phyloP scores from a whole-genome alignment of 2,888 invertebrate species.

The Meghimatium bilineatum region DNA sequence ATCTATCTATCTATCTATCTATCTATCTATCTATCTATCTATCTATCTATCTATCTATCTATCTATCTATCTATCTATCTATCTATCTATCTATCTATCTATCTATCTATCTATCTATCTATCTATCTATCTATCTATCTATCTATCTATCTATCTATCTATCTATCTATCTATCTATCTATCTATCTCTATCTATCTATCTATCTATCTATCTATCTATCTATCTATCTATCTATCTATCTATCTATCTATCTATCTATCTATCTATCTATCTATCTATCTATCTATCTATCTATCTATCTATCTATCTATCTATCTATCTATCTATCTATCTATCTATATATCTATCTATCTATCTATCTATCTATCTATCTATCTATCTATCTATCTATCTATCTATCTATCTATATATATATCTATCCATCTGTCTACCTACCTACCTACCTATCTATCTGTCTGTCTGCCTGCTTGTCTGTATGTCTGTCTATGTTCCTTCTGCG shows the following conservation, averaged over 20 bases:
- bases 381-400: not conserved
- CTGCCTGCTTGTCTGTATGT: too few species aligned
- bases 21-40: slow-evolving; percentile 18
- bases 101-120: slow-evolving; percentile 8
- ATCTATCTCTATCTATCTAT: too few species aligned
- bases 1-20: slow-evolving; percentile 18
- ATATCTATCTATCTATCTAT: too few species aligned
- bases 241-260: slow-evolving; percentile 18
- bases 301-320: slow-evolving; percentile 9
- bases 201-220: slow-evolving; percentile 18
- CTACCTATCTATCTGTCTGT: too few species aligned
- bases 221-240: slow-evolving; percentile 18
- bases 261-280: slow-evolving; percentile 12
- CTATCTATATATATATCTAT: too few species aligned
- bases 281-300: slow-evolving; percentile 4
- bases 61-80: slow-evolving; percentile 11
- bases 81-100: slow-evolving; percentile 5
- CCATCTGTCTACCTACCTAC: too few species aligned
- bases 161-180: slow-evolving; percentile 15
- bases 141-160: slow-evolving; percentile 16
- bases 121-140: slow-evolving; percentile 11
- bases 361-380: slow-evolving; percentile 2
- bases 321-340: slow-evolving; percentile 1
- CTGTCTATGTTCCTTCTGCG: too few species aligned
- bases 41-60: slow-evolving; percentile 18